A percentile compares a stretch with the other conserved stretches of the same genome.
phyloP scores from a whole-genome alignment of 2,888 invertebrate genomes.

The Noctua janthina region DNA sequence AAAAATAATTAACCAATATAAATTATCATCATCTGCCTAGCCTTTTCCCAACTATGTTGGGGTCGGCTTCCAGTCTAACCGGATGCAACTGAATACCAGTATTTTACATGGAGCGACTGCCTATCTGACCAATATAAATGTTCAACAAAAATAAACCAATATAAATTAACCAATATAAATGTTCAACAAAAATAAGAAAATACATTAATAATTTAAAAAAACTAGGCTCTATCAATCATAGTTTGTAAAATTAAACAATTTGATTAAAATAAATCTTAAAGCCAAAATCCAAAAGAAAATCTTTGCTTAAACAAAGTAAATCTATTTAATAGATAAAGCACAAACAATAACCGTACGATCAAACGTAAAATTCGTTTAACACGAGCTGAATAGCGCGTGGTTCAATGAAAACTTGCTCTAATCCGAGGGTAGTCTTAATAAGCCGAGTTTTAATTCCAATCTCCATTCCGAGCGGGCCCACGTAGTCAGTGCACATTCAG shows the following conservation, averaged over 20 bases:
- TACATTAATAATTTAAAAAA: conserved; percentile 1
- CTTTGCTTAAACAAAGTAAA: conserved; percentile 9
- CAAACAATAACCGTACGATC: conserved; percentile 58
- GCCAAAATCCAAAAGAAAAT: neutral
- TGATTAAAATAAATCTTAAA: conserved; percentile 18
- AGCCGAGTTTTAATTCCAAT: conserved; percentile 85
- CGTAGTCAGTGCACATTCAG: conserved; percentile 80
- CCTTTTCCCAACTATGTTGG: too few species aligned
- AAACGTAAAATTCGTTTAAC: conserved; percentile 80
- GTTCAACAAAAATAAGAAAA: neutral
- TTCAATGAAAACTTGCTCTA: conserved; percentile 76
- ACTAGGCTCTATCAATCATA: conserved; percentile 15
- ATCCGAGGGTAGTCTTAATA: conserved; percentile 80
- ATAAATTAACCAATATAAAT: neutral
- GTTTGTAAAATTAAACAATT: conserved; percentile 5
- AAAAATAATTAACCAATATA: neutral
- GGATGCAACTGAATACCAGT: too few species aligned
- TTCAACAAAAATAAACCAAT: too few species aligned
- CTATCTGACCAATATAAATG: too few species aligned
- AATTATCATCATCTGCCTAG: neutral
- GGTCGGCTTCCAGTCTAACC: too few species aligned
- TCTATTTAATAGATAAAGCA: conserved; percentile 37
- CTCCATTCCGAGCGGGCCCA: conserved; percentile 79
- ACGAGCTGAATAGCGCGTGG: conserved; percentile 63
- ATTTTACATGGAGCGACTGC: too few species aligned